Base-by-base conservation (phyloP, 2,113 vertebrate genomes). In the Pseudorasbora parva region DNA sequence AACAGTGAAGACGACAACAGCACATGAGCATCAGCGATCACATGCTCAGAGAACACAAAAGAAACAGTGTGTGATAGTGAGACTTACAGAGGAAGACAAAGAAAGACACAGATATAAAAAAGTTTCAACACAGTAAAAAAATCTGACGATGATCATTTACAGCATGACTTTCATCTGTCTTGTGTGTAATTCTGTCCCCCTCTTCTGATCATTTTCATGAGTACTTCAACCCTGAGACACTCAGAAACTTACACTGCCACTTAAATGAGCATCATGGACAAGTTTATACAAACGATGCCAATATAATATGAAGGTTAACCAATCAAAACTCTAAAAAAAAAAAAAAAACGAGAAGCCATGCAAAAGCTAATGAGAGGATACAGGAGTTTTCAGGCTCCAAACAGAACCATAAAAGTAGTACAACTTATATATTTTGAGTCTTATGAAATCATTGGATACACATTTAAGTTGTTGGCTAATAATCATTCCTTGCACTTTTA, bases 21-120 rank as follows among this genome's bases (percentile, higher is more conserved):
- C 71, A 14, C 27, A 6, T 7, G 27, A 66, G 57, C 57, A 60
- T 23, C 57, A 25, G 27, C 25, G 12, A 66, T 66, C 10, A 74
- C 72, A 74, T 74, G 72, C 72, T 74, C 64, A 68, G 64, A 68
- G 17, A 45, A 69, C 37, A 69, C 66, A 69, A 73, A 51, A 30
- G 71, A 74, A 10, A 47, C 45, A 51, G 45, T 51, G 23, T 27
- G 69, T 66, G 6, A 23, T 8, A 30, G 7, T 19, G 23, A 47
- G 14, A 10, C n/a, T 45, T 12, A 47, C 21, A 8, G 23, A 19
- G 23, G 0, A 27, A n/a, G 66, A 8, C 23, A 10, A 68, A 37
- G 30, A 69, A 9, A 69, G 37, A 37, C 4, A n/a, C n/a, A 37
- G 37, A 37, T 1, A 30, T n/a, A 2, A 64, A 2, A 64, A 64